phyloP scores from a whole-genome alignment of 2,113 vertebrate species.

The Anseranas semipalmata region DNA sequence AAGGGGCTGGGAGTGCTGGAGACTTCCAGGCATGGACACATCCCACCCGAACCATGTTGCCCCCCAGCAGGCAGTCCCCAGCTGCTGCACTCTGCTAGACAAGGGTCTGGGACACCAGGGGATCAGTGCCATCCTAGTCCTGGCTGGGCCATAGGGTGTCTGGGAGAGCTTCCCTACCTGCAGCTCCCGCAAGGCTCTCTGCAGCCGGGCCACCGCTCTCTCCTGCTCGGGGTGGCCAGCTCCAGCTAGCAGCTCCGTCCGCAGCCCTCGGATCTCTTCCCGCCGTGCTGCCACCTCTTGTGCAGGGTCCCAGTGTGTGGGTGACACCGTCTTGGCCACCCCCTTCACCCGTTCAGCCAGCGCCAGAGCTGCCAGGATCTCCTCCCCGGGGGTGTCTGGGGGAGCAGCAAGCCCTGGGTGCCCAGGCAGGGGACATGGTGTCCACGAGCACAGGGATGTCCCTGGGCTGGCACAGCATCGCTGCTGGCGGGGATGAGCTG shows the following conservation, averaged over 20 bases:
- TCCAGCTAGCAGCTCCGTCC: slow-evolving; percentile 62
- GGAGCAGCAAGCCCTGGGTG: not conserved
- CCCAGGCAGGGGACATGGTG: accelerated
- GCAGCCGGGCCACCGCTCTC: slow-evolving; percentile 54
- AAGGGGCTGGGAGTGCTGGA: not conserved
- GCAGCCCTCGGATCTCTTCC: slow-evolving; percentile 65
- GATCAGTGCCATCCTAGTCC: accelerated
- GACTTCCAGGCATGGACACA: not conserved
- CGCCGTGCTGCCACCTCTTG: slow-evolving; percentile 37
- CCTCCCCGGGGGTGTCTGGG: slow-evolving; percentile 40
- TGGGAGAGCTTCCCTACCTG: slow-evolving; percentile 67
- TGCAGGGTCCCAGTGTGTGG: slow-evolving; percentile 72
- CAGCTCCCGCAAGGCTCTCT: slow-evolving; percentile 75
- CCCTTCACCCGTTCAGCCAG: slow-evolving; percentile 64
- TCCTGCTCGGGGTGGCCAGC: slow-evolving; percentile 27
- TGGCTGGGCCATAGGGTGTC: not conserved
- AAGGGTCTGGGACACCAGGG: not conserved
- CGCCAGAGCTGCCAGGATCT: slow-evolving; percentile 55
- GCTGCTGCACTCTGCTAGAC: not conserved
- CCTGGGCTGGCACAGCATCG: not conserved
- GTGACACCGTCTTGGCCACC: slow-evolving; percentile 62
- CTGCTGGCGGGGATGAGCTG: accelerated
- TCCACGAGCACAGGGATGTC: not conserved
- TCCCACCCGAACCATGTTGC: not conserved
- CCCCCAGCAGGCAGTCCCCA: not conserved